Evolutionary conservation across 2,797 vertebrate species (phyloP).

Genomic region (Manis pentadactyla): DNA sequence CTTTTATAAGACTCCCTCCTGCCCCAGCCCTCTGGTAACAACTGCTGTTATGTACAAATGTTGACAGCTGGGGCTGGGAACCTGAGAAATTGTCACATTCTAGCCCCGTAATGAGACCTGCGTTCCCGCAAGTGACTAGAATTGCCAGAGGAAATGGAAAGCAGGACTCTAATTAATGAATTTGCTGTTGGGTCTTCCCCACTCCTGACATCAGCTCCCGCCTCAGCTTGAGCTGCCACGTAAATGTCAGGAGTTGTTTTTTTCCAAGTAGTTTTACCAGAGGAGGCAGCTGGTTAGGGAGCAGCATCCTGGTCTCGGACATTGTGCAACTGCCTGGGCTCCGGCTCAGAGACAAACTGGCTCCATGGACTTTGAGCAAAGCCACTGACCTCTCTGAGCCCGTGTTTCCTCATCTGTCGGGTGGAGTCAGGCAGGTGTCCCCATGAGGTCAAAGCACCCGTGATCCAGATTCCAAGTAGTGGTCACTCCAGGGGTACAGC

Average conservation of each 20-base stretch:
- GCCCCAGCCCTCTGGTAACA: background rate
- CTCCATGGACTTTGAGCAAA: background rate
- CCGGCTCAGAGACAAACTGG: background rate
- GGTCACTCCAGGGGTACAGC: rapidly evolving
- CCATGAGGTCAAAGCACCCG: background rate
- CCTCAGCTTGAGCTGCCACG: background rate
- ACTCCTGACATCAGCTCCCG: background rate
- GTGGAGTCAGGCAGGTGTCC: background rate
- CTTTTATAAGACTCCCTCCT: background rate
- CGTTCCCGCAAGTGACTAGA: constrained; percentile 4
- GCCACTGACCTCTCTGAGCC: background rate
- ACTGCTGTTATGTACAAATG: background rate
- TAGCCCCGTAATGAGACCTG: constrained; percentile 39
- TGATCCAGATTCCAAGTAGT: background rate
- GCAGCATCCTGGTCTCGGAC: rapidly evolving
- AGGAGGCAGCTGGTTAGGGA: background rate
- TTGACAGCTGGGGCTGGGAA: constrained; percentile 36
- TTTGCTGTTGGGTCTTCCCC: background rate
- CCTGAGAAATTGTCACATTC: background rate
- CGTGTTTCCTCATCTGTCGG: background rate
- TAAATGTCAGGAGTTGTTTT: background rate
- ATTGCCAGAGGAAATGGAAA: constrained; percentile 36
- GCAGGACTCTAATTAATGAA: constrained; percentile 43
- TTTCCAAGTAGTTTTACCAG: background rate
- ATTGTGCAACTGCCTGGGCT: background rate